A percentile compares a stretch with the other conserved stretches of the same genome.
phyloP scores from a whole-genome alignment of 2,113 vertebrate species.

The Pampusana beccarii region DNA sequence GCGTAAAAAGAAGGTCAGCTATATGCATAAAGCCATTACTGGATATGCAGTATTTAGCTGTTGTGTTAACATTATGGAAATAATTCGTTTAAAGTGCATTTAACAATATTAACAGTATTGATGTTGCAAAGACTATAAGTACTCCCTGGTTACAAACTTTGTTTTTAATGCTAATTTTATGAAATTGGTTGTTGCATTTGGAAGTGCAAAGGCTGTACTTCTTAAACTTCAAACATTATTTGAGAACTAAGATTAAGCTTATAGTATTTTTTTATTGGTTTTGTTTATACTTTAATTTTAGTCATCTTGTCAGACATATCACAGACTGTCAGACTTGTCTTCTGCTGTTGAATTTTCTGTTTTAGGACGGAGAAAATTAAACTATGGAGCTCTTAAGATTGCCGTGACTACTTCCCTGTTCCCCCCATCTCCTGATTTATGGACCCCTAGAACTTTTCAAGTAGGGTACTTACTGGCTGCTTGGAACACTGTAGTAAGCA shows the following conservation, averaged over 20 bases:
- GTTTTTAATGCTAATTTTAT: slow-evolving; percentile 3
- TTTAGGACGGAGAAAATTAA: neutral
- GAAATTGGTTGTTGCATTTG: neutral
- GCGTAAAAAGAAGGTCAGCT: slow-evolving; percentile 16
- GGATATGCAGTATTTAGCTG: neutral
- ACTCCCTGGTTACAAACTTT: neutral
- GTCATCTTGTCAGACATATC: neutral
- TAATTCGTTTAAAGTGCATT: slow-evolving; percentile 17
- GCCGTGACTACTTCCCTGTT: neutral
- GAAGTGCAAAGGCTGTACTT: neutral
- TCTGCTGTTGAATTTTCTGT: neutral
- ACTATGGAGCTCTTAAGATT: neutral
- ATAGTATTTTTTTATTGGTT: neutral
- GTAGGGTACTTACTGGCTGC: neutral
- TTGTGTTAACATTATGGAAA: slow-evolving; percentile 36
- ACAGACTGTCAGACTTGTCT: neutral
- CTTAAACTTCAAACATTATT: neutral
- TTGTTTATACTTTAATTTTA: neutral
- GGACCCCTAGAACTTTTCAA: neutral
- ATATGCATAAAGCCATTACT: neutral
- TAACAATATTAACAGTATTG: neutral
- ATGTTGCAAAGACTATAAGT: neutral
- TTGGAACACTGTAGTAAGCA: neutral
- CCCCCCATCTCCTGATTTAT: neutral
- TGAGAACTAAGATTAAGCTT: neutral